These are phyloP conservation scores for Sturnus vulgaris DNA, from an alignment of 2,113 vertebrate genomes.

Conservation along the genomic window DNA sequence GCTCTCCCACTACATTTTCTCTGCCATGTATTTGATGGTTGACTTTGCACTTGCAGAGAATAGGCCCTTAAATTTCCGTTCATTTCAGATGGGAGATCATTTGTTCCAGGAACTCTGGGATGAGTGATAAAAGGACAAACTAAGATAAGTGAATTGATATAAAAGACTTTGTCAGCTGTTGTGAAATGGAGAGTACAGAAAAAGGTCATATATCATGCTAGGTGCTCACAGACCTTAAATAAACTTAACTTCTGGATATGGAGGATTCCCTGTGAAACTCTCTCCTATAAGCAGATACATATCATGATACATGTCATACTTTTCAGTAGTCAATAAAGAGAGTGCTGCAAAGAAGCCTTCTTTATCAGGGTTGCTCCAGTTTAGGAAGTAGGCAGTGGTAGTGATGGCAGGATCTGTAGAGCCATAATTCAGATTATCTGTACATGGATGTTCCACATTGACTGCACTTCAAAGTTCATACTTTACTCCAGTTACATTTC, in stretches of 20 bases:
- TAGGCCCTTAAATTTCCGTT: not conserved
- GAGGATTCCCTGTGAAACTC: not conserved
- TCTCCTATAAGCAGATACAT: not conserved
- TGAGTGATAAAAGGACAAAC: not conserved
- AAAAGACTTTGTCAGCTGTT: not conserved
- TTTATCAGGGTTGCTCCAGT: not conserved
- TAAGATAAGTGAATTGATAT: not conserved
- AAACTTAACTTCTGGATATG: not conserved
- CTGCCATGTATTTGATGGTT: not conserved
- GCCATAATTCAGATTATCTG: not conserved
- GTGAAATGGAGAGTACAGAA: not conserved
- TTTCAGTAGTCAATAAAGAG: not conserved
- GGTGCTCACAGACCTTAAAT: not conserved
- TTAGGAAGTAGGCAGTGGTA: not conserved
- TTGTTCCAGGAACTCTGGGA: not conserved
- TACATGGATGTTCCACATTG: not conserved
- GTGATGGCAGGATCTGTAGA: not conserved
- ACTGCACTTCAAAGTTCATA: not conserved
- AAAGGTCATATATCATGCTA: not conserved
- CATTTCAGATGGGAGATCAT: not conserved
- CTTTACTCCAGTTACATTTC: not conserved
- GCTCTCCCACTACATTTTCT: not conserved
- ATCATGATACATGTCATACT: not conserved
- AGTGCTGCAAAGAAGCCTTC: not conserved
- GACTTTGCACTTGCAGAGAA: not conserved